Evolutionary conservation across 2,113 vertebrate genomes (phyloP), one percentile per base, ranked within the genome.

Genomic region (Galemys pyrenaicus): DNA sequence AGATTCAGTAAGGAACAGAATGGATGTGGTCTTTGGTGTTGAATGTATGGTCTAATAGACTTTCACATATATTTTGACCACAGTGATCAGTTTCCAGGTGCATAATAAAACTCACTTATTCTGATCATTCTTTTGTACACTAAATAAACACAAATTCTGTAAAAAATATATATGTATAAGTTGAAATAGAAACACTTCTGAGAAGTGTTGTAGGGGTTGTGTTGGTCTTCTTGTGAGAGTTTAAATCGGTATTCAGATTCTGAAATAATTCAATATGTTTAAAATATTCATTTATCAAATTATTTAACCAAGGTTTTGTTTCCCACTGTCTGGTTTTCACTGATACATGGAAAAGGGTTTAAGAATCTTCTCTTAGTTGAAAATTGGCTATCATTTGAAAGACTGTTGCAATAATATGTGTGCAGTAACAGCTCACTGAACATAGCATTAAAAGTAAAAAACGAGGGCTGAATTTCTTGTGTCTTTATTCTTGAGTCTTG

Each of bases 371-470:
- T 73, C 56, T 88, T 88, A 46, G 88, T 87, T 90, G 93, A 78
- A 97, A 96, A 96, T 81, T 93, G 89, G 56, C 92, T 93, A 65
- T 97, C 80, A 78, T 94, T 93, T 97, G 87, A 96, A 87, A 94
- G 84, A 92, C 77, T 54, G 87, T 85, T 91, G 70, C 67, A 80
- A 51, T 95, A 93, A 91, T 95, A 93, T 95, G 46, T 93, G 64
- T 94, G 80, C 20, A 70, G 83, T 88, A 92, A 95, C 81, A 96
- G 95, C 84, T 97, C 91, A 92, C 87, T 92, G 95, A 96, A 92
- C 4, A 30, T 67, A 68, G 56, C 64, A 37, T 94, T n/a, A 94
- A 95, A 87, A 96, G 92, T 54, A 37, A 75, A 51, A 93, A 91
- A 91, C 6, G 26, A 92, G 71, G 28, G 13, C 70, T 73, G 87